phyloP scores from a whole-genome alignment of 2,113 vertebrate species.

The Protobothrops mucrosquamatus region DNA sequence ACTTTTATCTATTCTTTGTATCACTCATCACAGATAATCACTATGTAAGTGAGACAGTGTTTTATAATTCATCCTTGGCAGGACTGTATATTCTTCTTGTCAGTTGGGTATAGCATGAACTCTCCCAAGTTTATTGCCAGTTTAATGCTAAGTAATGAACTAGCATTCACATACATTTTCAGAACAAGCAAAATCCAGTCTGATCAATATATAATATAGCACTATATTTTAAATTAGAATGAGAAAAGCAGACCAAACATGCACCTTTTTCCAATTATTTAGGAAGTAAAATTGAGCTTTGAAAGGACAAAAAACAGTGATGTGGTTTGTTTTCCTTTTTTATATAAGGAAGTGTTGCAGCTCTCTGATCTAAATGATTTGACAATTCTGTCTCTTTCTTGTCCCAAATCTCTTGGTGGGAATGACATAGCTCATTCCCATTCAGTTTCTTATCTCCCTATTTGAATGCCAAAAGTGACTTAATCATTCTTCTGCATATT shows the following conservation, averaged over 20 bases:
- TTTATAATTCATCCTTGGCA: slow-evolving; percentile 52
- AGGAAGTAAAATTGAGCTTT: slow-evolving; percentile 6
- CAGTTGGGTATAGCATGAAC: slow-evolving; percentile 19
- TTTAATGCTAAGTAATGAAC: slow-evolving; percentile 11
- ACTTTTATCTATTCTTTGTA: slow-evolving; percentile 54
- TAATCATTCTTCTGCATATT: neutral
- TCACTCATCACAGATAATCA: slow-evolving; percentile 51
- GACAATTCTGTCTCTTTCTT: neutral
- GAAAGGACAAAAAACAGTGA: neutral
- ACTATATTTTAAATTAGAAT: neutral
- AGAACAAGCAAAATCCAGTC: slow-evolving; percentile 35
- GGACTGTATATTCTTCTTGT: slow-evolving; percentile 13
- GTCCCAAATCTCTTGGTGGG: neutral
- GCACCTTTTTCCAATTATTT: neutral
- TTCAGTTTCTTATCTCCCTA: neutral
- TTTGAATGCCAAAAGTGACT: neutral
- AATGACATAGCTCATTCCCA: neutral
- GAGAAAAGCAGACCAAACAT: slow-evolving; percentile 20
- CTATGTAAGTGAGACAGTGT: slow-evolving; percentile 14
- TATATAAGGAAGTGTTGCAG: neutral
- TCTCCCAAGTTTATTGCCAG: slow-evolving; percentile 24
- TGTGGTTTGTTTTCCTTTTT: neutral
- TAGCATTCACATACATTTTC: slow-evolving; percentile 22
- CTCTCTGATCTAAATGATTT: neutral
- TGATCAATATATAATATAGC: neutral